These are phyloP conservation scores for Platorchestia sp. DNA, from an alignment of 1,140 invertebrate species.

Conservation along the genomic window DNA sequence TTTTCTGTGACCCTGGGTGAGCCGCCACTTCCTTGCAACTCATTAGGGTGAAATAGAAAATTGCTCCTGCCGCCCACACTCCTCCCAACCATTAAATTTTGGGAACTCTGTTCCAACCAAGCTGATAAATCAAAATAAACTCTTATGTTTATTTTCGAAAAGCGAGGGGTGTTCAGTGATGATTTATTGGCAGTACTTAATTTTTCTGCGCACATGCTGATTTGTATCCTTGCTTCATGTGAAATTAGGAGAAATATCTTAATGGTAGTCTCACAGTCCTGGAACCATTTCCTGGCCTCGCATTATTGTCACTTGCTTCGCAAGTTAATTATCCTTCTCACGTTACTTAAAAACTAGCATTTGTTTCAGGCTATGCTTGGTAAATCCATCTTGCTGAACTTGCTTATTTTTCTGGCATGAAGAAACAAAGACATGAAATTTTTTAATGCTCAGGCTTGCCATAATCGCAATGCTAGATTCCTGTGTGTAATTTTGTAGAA, in stretches of 20 bases:
- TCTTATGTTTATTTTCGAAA: not conserved
- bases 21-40: conserved; percentile 46
- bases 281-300: not conserved
- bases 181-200: not conserved
- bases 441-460: not conserved
- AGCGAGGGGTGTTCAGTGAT: not conserved
- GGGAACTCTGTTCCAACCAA: not conserved
- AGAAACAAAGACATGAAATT: not conserved
- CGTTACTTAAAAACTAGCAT: not conserved
- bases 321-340: not conserved
- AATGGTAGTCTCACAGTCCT: not conserved
- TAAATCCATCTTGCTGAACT: not conserved
- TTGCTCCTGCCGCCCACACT: conserved; percentile 2
- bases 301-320: not conserved
- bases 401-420: not conserved
- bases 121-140: conserved; percentile 28
- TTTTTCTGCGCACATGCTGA: not conserved
- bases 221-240: not conserved
- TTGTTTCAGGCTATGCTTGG: not conserved
- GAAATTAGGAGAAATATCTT: not conserved
- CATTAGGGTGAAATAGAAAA: conserved; percentile 40
- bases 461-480: not conserved
- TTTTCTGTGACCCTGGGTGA: conserved; percentile 52
- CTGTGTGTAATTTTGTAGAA: not conserved
- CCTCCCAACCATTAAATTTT: not conserved